Conservation (phyloP, 2,113 vertebrate genomes). For the Ovibos moschatus region DNA sequence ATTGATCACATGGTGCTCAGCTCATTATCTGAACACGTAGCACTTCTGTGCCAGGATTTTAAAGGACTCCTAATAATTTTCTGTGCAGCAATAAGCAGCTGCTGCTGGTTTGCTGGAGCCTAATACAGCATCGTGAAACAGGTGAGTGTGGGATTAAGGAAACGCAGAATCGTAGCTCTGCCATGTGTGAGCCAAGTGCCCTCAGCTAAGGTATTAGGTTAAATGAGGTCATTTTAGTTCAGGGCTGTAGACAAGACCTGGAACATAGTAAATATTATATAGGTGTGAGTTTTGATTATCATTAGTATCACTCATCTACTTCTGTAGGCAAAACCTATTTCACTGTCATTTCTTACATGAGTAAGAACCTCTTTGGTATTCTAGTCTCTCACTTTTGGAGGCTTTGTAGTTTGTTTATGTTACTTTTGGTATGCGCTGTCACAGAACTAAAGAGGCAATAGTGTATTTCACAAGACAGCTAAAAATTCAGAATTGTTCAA, state of each 20-base stretch:
- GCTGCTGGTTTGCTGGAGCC: background rate
- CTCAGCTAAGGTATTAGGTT: background rate
- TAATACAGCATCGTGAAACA: background rate
- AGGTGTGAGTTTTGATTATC: background rate
- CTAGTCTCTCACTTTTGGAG: background rate
- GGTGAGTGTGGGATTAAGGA: background rate
- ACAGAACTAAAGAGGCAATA: background rate
- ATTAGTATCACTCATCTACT: background rate
- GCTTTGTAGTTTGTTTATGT: background rate
- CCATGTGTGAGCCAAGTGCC: background rate
- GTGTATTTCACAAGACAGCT: background rate
- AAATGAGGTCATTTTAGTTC: background rate
- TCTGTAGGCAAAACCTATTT: background rate
- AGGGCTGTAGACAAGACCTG: background rate
- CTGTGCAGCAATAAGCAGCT: background rate
- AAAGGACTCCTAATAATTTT: background rate
- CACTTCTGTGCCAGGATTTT: background rate
- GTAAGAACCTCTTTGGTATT: background rate
- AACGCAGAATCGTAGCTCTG: background rate
- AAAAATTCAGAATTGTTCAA: background rate
- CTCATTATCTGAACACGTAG: background rate
- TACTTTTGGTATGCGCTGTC: background rate
- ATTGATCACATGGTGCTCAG: background rate
- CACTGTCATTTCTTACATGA: background rate
- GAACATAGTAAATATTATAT: background rate